Evolutionary conservation across 2,113 vertebrate species (phyloP), one percentile per base, ranked within the genome.

Genomic region (Hydrochoerus hydrochaeris): DNA sequence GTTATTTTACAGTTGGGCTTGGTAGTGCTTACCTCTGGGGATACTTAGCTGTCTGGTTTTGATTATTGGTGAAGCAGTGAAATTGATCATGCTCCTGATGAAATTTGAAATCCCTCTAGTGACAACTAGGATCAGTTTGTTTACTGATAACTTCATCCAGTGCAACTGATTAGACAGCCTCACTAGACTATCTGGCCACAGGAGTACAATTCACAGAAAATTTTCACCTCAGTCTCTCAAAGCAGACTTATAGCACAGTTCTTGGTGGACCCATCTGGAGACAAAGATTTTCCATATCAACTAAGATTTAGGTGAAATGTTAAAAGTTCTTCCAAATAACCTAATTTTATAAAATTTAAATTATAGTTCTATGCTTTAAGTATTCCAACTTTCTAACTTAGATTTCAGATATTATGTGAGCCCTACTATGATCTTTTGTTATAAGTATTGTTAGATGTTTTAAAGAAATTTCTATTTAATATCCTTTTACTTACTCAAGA

Each of bases 321-420:
- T 89, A 0, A 3, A 88, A 90, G 20, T 91, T 86, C 10, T 94
- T 96, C 73, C 13, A 91, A 89, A 41, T 32, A 86, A 8, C 3
- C 58, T n/a, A 94, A 85, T 19, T 85, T 67, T 0, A 35, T 20
- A 69, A 84, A 54, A 38, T 69, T 77, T 62, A 28, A 7, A 32
- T 10, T 35, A 11, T 46, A 52, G 58, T 62, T 22, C 71, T 77
- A 65, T 67, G 67, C 7, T 94, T 69, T 81, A 19, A 78, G 49
- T 57, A 26, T 58, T 77, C 1, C 22, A 85, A 28, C 16, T 73
- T 93, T 93, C 12, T 11, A 62, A 87, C 83, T 77, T 30, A 88
- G 0, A 2, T 57, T 91, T 52, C 84, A 87, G 32, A 92, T 26
- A 93, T 69, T 93, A 0, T 3, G 82, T 0, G 35, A 49, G 35